Conservation (phyloP, 1,140 invertebrate species). For the Trichonephila clavata region DNA sequence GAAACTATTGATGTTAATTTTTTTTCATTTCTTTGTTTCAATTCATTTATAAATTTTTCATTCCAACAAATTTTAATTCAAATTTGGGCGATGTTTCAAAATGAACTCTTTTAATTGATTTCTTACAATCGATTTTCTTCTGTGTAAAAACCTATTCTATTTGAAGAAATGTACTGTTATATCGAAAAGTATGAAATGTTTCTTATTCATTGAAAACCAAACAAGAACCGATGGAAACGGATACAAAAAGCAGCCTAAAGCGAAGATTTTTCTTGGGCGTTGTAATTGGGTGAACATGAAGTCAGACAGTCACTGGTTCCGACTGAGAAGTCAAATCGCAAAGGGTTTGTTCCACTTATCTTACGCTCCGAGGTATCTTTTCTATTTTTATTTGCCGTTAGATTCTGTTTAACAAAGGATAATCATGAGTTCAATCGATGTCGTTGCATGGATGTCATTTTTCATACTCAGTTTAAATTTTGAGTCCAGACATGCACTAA, state of each 20-base stretch:
- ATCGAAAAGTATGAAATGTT: too few species aligned
- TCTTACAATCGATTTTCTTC: too few species aligned
- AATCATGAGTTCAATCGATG: neutral
- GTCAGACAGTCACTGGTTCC: slow-evolving; percentile 10
- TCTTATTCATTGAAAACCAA: neutral
- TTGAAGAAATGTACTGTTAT: too few species aligned
- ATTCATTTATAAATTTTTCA: too few species aligned
- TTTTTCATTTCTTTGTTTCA: too few species aligned
- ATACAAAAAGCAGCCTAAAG: slow-evolving; percentile 29
- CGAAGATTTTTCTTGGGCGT: neutral
- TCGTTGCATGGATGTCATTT: neutral
- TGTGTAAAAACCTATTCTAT: too few species aligned
- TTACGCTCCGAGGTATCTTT: neutral
- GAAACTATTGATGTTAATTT: too few species aligned
- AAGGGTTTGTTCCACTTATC: slow-evolving; percentile 17
- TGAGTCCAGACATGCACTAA: neutral
- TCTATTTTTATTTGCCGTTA: neutral
- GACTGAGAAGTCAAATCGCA: neutral
- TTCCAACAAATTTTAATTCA: too few species aligned
- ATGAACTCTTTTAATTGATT: too few species aligned
- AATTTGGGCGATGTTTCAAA: too few species aligned
- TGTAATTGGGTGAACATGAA: slow-evolving; percentile 31
- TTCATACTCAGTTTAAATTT: neutral
- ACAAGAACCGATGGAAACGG: neutral
- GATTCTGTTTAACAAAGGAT: neutral